A percentile compares a stretch with the other conserved stretches of the same genome.
Evolutionary conservation across 2,113 vertebrate species (phyloP).

Genomic region (Trematocara stigmaticum): DNA sequence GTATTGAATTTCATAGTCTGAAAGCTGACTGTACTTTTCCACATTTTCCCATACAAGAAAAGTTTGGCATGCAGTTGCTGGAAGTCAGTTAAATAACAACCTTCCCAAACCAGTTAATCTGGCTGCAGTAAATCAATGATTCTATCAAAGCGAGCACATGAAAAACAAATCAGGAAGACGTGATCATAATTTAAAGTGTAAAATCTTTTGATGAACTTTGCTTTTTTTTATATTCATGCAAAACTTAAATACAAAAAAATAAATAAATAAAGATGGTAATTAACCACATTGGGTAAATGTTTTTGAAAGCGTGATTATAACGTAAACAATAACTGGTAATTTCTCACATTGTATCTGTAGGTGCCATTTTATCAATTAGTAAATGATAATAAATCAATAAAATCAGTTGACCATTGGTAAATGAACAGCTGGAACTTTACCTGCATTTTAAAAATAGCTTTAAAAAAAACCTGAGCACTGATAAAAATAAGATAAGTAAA

Average conservation of each 20-base stretch:
- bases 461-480: not conserved
- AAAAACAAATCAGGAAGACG: not conserved
- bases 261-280: not conserved
- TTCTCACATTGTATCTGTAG: not conserved
- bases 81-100: not conserved
- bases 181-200: not conserved
- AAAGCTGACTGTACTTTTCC: slow-evolving; percentile 14
- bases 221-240: not conserved
- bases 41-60: not conserved
- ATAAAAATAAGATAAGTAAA: not conserved
- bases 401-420: not conserved
- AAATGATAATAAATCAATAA: not conserved
- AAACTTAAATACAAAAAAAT: not conserved
- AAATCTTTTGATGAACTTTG: not conserved
- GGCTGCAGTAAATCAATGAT: not conserved
- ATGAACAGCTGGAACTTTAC: not conserved
- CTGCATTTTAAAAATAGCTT: not conserved
- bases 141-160: not conserved
- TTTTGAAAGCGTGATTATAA: not conserved
- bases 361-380: not conserved
- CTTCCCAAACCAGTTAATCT: not conserved
- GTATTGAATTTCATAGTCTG: slow-evolving; percentile 19
- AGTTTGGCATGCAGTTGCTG: not conserved
- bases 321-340: accelerated
- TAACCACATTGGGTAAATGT: not conserved